These are phyloP conservation scores for Phaethon lepturus DNA, from an alignment of 2,113 vertebrate species.

Conservation along the genomic window DNA sequence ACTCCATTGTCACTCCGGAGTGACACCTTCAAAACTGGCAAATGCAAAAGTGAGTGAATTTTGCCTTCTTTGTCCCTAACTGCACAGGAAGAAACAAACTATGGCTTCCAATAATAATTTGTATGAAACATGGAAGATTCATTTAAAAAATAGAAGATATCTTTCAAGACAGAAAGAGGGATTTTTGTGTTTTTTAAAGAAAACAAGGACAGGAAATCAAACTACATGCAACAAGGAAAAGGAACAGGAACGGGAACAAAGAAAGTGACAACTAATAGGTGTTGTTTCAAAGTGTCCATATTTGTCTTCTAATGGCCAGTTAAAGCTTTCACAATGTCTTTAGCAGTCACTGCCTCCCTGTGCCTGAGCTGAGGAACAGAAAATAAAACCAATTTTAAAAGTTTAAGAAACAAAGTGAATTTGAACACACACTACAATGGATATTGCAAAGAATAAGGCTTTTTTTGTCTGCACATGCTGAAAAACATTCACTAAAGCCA, in stretches of 20 bases:
- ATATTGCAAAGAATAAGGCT: background rate
- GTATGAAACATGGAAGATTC: background rate
- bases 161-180: background rate
- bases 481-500: background rate
- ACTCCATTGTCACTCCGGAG: background rate
- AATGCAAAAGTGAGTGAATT: background rate
- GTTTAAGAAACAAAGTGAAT: background rate
- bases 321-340: background rate
- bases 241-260: background rate
- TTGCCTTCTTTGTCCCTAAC: background rate
- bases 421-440: background rate
- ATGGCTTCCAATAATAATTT: background rate
- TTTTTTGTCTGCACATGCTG: background rate
- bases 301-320: background rate
- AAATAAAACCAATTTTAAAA: background rate
- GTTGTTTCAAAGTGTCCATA: background rate
- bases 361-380: background rate
- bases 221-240: background rate
- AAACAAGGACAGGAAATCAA: background rate
- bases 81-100: background rate
- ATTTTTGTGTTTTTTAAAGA: background rate
- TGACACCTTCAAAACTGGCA: background rate
- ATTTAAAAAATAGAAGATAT: background rate
- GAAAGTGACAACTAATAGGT: background rate
- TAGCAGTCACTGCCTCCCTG: background rate